Evolutionary conservation across 2,113 vertebrate species (phyloP).

Genomic region (Chamaea fasciata): DNA sequence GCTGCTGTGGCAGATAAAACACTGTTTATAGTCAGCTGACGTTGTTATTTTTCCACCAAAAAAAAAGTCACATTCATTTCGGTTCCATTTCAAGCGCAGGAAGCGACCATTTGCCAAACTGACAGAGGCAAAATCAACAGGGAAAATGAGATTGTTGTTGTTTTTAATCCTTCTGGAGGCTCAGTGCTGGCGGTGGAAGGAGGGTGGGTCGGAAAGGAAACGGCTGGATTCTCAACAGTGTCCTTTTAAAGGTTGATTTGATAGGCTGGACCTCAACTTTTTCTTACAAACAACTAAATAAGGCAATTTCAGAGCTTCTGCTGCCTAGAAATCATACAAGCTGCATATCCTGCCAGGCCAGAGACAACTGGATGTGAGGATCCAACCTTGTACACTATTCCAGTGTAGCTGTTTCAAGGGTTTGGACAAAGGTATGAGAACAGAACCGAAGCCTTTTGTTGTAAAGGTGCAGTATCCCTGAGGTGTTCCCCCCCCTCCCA

Average conservation of each 20-base stretch:
- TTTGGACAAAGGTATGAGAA: slow-evolving; percentile 7
- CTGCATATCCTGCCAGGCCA: slow-evolving; percentile 40
- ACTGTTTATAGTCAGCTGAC: neutral
- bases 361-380: slow-evolving; percentile 40
- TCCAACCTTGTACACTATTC: neutral
- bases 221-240: neutral
- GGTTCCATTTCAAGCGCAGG: slow-evolving; percentile 51
- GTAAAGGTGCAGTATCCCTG: slow-evolving; percentile 62
- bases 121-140: slow-evolving; percentile 25
- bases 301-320: slow-evolving; percentile 60
- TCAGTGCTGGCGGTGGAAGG: slow-evolving; percentile 41
- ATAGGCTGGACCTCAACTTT: neutral
- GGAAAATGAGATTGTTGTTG: slow-evolving; percentile 55
- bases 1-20: slow-evolving; percentile 42
- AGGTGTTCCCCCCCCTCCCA: neutral
- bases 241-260: neutral
- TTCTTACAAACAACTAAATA: neutral
- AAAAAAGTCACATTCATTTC: neutral
- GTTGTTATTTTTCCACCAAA: neutral
- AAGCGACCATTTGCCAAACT: slow-evolving; percentile 43
- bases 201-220: slow-evolving; percentile 15
- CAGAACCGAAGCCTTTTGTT: neutral
- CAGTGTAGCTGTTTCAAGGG: neutral
- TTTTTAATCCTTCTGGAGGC: slow-evolving; percentile 42
- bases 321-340: slow-evolving; percentile 54